Base-by-base conservation (phyloP, 1,140 invertebrate genomes). In the Achatina immaculata region DNA sequence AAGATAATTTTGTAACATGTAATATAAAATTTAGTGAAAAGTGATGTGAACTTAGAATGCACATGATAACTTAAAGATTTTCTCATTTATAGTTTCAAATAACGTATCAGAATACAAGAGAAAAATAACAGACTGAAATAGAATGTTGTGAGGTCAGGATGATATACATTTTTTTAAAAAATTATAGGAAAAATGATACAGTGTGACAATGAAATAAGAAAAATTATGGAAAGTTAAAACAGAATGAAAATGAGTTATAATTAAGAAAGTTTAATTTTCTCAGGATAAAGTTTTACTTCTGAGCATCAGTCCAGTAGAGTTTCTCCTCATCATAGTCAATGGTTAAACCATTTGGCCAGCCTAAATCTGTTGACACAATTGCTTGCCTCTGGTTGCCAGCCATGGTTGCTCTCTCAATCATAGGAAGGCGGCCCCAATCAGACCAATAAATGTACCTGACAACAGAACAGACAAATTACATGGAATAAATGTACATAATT, bases 251-350 rank as follows among this genome's bases (percentile, higher is more conserved):
- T 16, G n/a, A 31, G 34, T 38, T 36, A 31, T 9, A 7, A 73
- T 11, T 38, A 73, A 43, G 36, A 62, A 16, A 69, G 69, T 43
- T 34, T 1, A 40, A 38, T 28, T 21, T 7, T 11, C 16, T 69
- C 11, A 69, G n/a, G 1, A 0, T 19, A 34, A 11, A 34, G 4
- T 4, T 85, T 83, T 85, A 91, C 90, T 95, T 92, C 0, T 98
- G 96, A 0, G 98, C 97, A 91, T 99, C 98, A 0, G 98, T 98
- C 98, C 98, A 99, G 88, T 99, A 99, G 0, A 99, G 91, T 93
- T 96, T 97, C 31, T 95, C 93, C 36, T 99, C 97, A 38, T 98
- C 96, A 88, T 97, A 99, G 92, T 99, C 98, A 45, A 99, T 96
- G 0, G 97, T 96, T 34, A 99, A 92, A 36, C 98, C 98, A 87